Evolutionary conservation across 2,888 invertebrate genomes (phyloP).

Genomic region (Pseudococcus longispinus): DNA sequence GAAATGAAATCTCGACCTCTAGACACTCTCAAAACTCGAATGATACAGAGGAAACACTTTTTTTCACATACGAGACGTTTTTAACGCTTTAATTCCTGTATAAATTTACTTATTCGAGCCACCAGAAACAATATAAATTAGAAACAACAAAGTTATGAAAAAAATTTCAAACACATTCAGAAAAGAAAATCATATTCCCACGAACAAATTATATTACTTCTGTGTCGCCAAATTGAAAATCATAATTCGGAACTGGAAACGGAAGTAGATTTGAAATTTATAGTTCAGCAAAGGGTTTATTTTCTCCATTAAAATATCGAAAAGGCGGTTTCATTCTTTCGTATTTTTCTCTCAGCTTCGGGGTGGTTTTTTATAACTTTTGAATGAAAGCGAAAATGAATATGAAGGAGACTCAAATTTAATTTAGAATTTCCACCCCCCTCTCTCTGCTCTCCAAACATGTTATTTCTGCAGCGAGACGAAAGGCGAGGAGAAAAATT

Average conservation of each 20-base stretch:
- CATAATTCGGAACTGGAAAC: constrained; percentile 12
- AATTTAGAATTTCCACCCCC: constrained; percentile 5
- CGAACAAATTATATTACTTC: background rate
- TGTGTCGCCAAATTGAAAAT: background rate
- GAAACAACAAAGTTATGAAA: background rate
- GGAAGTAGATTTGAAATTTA: constrained; percentile 2
- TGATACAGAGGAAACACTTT: too few species aligned
- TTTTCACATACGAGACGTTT: too few species aligned
- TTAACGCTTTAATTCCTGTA: too few species aligned
- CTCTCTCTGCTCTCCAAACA: background rate
- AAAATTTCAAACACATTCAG: background rate
- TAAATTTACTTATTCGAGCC: background rate
- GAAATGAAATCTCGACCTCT: too few species aligned
- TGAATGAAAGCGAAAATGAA: background rate
- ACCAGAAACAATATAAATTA: background rate
- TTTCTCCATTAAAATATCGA: background rate
- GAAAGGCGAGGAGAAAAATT: background rate
- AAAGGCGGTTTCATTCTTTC: background rate
- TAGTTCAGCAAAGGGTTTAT: background rate
- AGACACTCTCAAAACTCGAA: too few species aligned
- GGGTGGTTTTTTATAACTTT: background rate
- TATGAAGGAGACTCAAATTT: background rate
- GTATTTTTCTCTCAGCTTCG: background rate
- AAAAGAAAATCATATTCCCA: background rate
- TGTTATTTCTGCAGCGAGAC: background rate